Evolutionary conservation across 2,888 invertebrate genomes (phyloP), one percentile per base, ranked within the genome.

Genomic region (Lycocerus yunnanus): DNA sequence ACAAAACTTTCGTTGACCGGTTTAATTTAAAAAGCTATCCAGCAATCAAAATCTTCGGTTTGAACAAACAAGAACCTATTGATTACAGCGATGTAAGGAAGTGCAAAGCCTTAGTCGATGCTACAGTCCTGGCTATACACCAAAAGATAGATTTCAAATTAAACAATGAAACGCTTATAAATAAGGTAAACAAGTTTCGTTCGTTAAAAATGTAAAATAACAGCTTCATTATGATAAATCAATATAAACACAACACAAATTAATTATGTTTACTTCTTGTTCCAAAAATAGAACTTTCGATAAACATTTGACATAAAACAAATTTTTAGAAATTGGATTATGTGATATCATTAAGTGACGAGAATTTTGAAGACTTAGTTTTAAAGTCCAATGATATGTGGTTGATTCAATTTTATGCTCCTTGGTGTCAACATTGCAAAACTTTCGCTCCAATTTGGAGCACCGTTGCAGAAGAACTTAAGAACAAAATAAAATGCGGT

Each of bases 381-480:
- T 85, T 97, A 80, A 90, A 94, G 80, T 95, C 96, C 59, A 94
- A 96, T 10, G 97, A 97, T 83, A 90, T 96, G 84, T 98, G 97
- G 97, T 87, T 98, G 81, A 96, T 98, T 1, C 97, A 97, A 86
- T 98, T 98, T 90, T 97, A 92, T 86, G 97, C 97, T 2, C 95
- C 95, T 0, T 96, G 96, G 94, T 97, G 96, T 84, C 95, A 96
- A 4, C 96, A 97, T 86, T 97, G 97, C 88, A 97, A 97, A 88
- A 95, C 93, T 84, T 89, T 98, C 69, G 97, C 94, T 73, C 97
- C 98, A 0, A 94, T 97, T 77, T 98, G 97, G 97, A 94, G 93
- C 5, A 91, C 93, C 82, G 98, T 97, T 1, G 97, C 98, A 15
- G 88, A 92, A 2, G 93, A 96, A 84, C 91, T 98, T 15, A 97